These are phyloP conservation scores for Strigops habroptila DNA, from an alignment of 2,113 vertebrate genomes.

Conservation along the genomic window DNA sequence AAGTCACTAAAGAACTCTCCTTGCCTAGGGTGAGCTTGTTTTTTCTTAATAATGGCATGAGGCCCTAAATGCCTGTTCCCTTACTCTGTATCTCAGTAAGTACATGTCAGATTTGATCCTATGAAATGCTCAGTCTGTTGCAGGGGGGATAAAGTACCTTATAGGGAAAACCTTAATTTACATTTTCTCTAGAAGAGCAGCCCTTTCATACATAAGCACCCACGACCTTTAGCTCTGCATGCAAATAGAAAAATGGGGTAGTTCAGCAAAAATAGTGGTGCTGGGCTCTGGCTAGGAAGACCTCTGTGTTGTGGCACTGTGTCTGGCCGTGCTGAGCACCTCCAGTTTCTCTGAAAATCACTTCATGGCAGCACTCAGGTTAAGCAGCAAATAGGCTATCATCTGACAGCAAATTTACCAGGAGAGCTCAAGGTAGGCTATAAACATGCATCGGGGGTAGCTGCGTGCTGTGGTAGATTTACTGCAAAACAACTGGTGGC, in stretches of 20 bases:
- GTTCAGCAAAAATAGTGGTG: neutral
- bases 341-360: neutral
- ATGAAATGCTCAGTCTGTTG: neutral
- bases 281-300: neutral
- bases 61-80: neutral
- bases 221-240: neutral
- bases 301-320: neutral
- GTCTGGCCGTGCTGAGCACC: neutral
- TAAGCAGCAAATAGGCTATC: neutral
- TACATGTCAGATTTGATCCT: neutral
- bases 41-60: neutral
- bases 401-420: neutral
- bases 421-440: neutral
- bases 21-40: neutral
- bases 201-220: neutral
- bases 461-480: neutral
- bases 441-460: neutral
- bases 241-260: neutral
- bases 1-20: neutral
- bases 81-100: neutral
- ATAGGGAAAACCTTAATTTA: neutral
- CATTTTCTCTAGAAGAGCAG: neutral
- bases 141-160: neutral
- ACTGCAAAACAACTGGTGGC: neutral
- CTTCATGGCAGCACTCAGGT: neutral